Evolutionary conservation across 2,113 vertebrate species (phyloP), one percentile per base, ranked within the genome.

Genomic region (Gymnogyps californianus): DNA sequence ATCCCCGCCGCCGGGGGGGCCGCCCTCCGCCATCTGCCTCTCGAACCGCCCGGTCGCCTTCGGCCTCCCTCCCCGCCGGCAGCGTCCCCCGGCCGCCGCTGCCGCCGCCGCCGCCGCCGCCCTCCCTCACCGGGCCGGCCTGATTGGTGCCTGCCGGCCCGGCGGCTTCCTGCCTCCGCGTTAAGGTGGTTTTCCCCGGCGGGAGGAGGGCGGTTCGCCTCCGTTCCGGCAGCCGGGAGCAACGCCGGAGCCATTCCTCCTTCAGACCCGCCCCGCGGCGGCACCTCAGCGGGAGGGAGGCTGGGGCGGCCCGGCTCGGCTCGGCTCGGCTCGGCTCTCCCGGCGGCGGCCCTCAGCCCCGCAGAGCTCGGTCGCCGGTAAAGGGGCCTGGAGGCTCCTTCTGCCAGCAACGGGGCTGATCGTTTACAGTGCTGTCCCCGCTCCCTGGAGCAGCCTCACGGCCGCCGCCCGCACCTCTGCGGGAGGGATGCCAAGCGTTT

Each of bases 11-110:
- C 16, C 19, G 4, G 75, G 49, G 32, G 42, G 32, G 49, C 74
- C 71, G 52, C 94, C 96, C 79, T 94, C 93, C 52, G 95, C 96
- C 96, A 96, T 97, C 66, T 24, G 46, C 54, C 40, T 46, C 79
- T 55, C 42, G 31, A 22, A 24, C 28, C 34, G n/a, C 89, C 57
- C 25, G 67, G 44, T 29, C 26, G 52, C 36, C 74, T n/a, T 51
- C 46, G 7, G 54, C 70, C 77, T 51, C 34, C 40, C 58, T 22
- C 40, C 47, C 42, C 36, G 3, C 19, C 52, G 16, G 40, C 24
- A 15, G 34, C 66, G 29, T 24, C 14, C 44, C 26, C 38, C 57
- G 6, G 28, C 83, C 22, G 20, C 81, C 36, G 52, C 62, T 38
- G 11, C 67, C 47, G 24, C 59, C n/a, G 47, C 47, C 5, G 47